Evolutionary conservation across 2,113 vertebrate species (phyloP), one percentile per base, ranked within the genome.

Genomic region (Erinaceus europaeus): DNA sequence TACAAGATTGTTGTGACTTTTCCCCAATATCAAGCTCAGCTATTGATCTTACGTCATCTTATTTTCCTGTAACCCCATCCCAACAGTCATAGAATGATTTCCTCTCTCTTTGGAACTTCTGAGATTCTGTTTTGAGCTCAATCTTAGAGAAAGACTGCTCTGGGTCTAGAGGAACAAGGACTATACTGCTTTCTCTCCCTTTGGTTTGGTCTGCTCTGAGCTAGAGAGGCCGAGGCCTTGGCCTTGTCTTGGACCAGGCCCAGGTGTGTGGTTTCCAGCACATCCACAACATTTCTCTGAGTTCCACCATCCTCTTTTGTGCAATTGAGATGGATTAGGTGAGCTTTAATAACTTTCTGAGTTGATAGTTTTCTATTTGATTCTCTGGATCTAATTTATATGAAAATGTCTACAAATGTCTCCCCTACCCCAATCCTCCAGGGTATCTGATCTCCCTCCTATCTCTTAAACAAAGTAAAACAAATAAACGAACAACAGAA

Each of bases 381-480:
- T 50, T 91, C 38, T 78, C 46, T 94, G 67, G 48, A 17, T 86
- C 61, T 84, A 90, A 91, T 72, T 71, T 86, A 89, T 78, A 46
- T 2, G 48, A 52, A 90, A 89, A 42, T 62, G 34, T 64, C 46
- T 50, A 25, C 27, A 48, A n/a, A 57, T 69, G 46, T 65, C 55
- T 34, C 10, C 5, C 36, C 52, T 7, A 9, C 20, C 6, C 10
- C 11, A 4, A 27, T 11, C 18, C 23, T 36, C 13, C 17, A 59
- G 4, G 13, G 8, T 40, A 12, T 75, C 21, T 74, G 44, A 34
- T 57, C 15, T 4, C 67, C 17, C 13, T 80, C 9, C 61, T 40
- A 55, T 34, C 88, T 84, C 67, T 21, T 84, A 87, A 84, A 84
- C 59, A 90, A 88, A 90, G 90, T 83, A 78, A 85, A 88, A 75